A percentile compares a stretch with the other conserved stretches of the same genome.
Conservation (phyloP, 2,888 invertebrate genomes). For the Zygogramma bicolorata region DNA sequence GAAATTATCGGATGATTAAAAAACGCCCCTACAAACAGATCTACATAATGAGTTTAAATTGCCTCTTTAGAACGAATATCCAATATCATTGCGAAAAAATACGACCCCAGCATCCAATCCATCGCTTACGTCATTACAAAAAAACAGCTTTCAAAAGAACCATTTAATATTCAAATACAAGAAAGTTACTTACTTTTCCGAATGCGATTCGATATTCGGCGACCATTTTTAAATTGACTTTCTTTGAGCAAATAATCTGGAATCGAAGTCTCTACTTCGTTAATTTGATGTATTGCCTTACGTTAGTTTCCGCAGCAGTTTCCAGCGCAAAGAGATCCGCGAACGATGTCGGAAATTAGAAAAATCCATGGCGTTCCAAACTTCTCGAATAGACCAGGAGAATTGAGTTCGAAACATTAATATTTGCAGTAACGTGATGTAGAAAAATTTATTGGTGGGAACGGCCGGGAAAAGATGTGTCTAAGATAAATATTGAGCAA, state of each 20-base stretch:
- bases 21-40: neutral
- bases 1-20: neutral
- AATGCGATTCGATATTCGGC: constrained; percentile 18
- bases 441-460: too few relatives aligned
- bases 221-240: constrained; percentile 27
- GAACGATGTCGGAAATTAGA: constrained; percentile 28
- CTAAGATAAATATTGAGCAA: too few relatives aligned
- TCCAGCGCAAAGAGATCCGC: constrained; percentile 32
- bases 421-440: too few relatives aligned
- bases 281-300: constrained; percentile 37
- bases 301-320: constrained; percentile 34
- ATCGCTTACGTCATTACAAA: constrained; percentile 7
- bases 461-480: too few relatives aligned
- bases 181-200: neutral
- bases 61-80: neutral
- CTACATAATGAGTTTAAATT: neutral
- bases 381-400: too few relatives aligned
- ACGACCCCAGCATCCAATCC: neutral
- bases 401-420: constrained; percentile 17
- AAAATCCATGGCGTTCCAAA: constrained; percentile 36
- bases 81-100: neutral
- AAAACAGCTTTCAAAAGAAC: constrained; percentile 15
- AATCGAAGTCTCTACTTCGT: constrained; percentile 18
- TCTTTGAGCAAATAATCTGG: constrained; percentile 31
- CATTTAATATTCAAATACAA: constrained; percentile 25